A percentile compares a stretch with the other conserved stretches of the same genome.
phyloP scores from a whole-genome alignment of 2,113 vertebrate species.

The Harpagus bidentatus region DNA sequence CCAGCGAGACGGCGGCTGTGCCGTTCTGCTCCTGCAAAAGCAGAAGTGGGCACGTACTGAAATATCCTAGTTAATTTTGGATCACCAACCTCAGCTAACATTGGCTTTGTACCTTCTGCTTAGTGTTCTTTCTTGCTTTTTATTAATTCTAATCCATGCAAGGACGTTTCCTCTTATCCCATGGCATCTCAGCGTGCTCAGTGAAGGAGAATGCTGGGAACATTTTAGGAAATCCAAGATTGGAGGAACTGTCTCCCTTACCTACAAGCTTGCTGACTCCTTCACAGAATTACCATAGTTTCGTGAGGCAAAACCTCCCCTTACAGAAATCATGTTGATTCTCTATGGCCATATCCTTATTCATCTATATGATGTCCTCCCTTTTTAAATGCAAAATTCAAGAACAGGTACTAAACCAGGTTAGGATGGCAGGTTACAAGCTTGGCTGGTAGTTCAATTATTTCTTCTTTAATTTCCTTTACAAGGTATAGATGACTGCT shows the following conservation, averaged over 20 bases:
- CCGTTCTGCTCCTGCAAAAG: neutral
- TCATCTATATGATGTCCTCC: neutral
- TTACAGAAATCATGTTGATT: neutral
- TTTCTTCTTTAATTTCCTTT: neutral
- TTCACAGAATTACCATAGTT: neutral
- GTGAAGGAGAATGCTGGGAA: neutral
- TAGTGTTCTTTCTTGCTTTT: neutral
- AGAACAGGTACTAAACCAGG: neutral
- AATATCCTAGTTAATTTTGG: neutral
- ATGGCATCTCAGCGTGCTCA: fast-evolving
- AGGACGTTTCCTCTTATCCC: neutral
- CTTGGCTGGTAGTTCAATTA: neutral
- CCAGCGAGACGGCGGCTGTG: neutral
- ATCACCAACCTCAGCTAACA: fast-evolving
- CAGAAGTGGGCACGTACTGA: neutral
- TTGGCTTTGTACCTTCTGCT: neutral
- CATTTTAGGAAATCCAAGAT: neutral
- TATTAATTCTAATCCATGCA: neutral
- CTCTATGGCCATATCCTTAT: neutral
- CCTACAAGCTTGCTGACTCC: neutral
- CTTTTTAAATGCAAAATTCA: neutral
- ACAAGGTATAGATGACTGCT: neutral
- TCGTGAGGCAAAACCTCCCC: neutral
- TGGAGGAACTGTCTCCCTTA: neutral
- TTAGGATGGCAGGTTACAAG: neutral